These are phyloP conservation scores for Antigone vipio DNA, from an alignment of 2,113 vertebrate genomes.

Conservation along the genomic window DNA sequence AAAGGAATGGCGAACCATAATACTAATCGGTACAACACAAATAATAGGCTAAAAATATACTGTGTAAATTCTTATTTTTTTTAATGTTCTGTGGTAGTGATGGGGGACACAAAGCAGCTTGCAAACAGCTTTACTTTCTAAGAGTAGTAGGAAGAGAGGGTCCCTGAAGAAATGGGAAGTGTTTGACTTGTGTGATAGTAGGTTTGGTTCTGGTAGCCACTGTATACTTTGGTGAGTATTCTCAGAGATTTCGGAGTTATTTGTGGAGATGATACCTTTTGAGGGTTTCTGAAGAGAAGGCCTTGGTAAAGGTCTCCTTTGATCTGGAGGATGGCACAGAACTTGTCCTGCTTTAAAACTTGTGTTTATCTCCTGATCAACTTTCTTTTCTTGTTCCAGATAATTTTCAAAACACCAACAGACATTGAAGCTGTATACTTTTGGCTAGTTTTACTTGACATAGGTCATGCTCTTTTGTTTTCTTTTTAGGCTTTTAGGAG, in stretches of 20 bases:
- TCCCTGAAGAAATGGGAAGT: background rate
- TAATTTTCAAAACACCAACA: background rate
- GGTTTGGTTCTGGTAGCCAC: background rate
- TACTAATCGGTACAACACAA: background rate
- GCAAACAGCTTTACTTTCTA: background rate
- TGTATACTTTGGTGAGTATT: background rate
- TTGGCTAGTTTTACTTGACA: background rate
- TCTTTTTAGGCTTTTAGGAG: background rate
- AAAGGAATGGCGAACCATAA: background rate
- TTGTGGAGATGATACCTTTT: background rate
- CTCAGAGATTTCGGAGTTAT: background rate
- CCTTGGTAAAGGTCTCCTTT: background rate
- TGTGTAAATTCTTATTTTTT: background rate
- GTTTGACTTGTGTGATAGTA: background rate
- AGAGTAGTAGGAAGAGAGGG: background rate
- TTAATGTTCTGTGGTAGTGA: background rate
- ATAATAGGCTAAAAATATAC: background rate
- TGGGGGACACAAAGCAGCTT: background rate
- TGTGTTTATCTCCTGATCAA: background rate
- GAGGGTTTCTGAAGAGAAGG: background rate
- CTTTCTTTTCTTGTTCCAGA: background rate
- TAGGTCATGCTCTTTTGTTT: fast-evolving
- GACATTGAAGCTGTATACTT: background rate
- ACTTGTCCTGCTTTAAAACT: background rate
- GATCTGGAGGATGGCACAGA: background rate